These are phyloP conservation scores for Thalassophryne amazonica DNA, from an alignment of 2,797 vertebrate genomes.

Conservation along the genomic window DNA sequence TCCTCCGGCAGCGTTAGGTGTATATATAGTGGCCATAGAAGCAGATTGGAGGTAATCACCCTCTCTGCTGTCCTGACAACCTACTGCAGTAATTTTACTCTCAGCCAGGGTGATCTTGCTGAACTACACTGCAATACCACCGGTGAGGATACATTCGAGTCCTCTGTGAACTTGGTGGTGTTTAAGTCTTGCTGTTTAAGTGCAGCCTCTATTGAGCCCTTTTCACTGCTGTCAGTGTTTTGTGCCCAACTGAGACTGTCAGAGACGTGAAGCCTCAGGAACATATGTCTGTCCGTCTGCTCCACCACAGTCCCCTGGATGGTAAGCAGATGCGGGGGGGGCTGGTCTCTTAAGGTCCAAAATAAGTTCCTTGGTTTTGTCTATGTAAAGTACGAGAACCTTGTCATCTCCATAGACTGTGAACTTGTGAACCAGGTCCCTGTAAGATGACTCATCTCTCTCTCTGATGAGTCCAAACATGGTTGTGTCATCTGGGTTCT, in stretches of 20 bases:
- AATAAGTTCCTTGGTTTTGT: background rate
- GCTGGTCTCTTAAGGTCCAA: background rate
- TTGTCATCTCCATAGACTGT: too few relatives aligned
- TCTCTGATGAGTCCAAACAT: too few relatives aligned
- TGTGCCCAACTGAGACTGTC: background rate
- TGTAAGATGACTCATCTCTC: too few relatives aligned
- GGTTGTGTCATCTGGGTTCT: too few relatives aligned
- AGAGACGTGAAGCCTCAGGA: background rate
- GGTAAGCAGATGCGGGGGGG: background rate
- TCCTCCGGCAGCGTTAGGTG: background rate
- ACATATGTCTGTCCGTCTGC: background rate
- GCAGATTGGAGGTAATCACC: background rate
- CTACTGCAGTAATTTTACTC: background rate
- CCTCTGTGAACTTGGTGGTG: constrained; percentile 1
- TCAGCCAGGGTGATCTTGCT: background rate
- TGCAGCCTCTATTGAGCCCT: background rate
- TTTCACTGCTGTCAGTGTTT: background rate
- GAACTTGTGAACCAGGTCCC: background rate
- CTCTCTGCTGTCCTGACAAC: background rate
- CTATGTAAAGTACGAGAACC: too few relatives aligned
- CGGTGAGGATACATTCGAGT: constrained; percentile 2
- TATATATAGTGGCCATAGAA: background rate
- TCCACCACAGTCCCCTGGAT: background rate
- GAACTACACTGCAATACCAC: background rate
- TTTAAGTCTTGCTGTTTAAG: background rate